Conservation (phyloP, 2,113 vertebrate species). For the Phaetusa simplex region DNA sequence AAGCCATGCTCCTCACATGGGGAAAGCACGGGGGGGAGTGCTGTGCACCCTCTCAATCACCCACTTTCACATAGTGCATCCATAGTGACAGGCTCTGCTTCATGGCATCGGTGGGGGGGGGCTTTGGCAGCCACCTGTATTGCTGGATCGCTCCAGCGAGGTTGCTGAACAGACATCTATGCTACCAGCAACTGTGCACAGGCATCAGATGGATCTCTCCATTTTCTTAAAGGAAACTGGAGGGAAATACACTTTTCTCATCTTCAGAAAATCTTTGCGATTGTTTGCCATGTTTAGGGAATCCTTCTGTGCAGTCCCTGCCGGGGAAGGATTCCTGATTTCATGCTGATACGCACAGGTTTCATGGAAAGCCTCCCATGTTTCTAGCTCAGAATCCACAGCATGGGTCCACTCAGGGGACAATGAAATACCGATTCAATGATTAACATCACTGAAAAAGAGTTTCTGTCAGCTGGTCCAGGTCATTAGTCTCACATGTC, state of each 20-base stretch:
- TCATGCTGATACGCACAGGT: background rate
- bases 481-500: background rate
- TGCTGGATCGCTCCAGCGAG: background rate
- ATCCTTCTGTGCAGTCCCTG: background rate
- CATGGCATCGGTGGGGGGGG: accelerated
- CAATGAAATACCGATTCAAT: background rate
- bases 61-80: background rate
- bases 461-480: background rate
- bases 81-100: background rate
- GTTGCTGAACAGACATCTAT: background rate
- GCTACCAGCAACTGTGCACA: background rate
- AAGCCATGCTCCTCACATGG: accelerated
- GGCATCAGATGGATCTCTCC: background rate
- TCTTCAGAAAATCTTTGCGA: background rate
- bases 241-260: background rate
- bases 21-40: background rate
- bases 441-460: background rate
- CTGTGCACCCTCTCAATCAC: background rate
- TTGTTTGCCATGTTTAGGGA: background rate
- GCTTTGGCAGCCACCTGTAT: background rate
- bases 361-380: background rate
- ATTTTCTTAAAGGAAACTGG: background rate
- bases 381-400: background rate
- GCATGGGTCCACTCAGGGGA: background rate
- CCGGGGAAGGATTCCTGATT: background rate